Evolutionary conservation across 2,888 invertebrate species (phyloP), one percentile per base, ranked within the genome.

Genomic region (Agrenia bidenticulata): DNA sequence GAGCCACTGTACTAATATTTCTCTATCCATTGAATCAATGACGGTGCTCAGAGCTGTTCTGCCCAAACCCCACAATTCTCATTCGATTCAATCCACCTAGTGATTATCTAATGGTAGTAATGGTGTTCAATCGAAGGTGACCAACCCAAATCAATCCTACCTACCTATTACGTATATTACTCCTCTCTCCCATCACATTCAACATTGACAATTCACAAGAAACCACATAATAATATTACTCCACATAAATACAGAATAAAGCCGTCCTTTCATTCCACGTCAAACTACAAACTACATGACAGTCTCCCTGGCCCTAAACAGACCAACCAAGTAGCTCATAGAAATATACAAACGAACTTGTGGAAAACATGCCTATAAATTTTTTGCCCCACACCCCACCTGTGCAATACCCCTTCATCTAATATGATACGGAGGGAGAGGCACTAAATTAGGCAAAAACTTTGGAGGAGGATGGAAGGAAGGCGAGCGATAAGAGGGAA

Each of bases 51-150:
- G n/a, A n/a, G n/a, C n/a, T n/a, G n/a, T n/a, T n/a, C n/a, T n/a
- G n/a, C n/a, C n/a, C n/a, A n/a, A n/a, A n/a, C n/a, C n/a, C n/a
- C 32, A 45, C 5, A 17, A 45, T 45, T 17, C 15, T n/a, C 45
- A 45, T 45, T 19, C 9, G 45, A 45, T 45, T 19, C 9, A 45
- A 45, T 19, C 19, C 45, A 45, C 45, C 45, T 45, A 9, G 45
- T 45, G 45, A 45, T 45, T 45, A 45, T 19, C 45, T 45, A 45
- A 45, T 45, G 19, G 45, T 19, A n/a, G 9, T 45, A 45, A 45
- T 45, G 19, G 45, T 19, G 45, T 45, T 45, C 45, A 45, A 45
- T 45, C 19, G 45, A 45, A 45, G 45, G 45, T 45, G 45, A 45
- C 45, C 45, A 45, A n/a, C 45, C 45, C 19, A 45, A 45, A 45